A percentile compares a stretch with the other conserved stretches of the same genome.
These are phyloP conservation scores for Stenolophus ochropezus DNA, from an alignment of 2,888 invertebrate species.

Conservation along the genomic window DNA sequence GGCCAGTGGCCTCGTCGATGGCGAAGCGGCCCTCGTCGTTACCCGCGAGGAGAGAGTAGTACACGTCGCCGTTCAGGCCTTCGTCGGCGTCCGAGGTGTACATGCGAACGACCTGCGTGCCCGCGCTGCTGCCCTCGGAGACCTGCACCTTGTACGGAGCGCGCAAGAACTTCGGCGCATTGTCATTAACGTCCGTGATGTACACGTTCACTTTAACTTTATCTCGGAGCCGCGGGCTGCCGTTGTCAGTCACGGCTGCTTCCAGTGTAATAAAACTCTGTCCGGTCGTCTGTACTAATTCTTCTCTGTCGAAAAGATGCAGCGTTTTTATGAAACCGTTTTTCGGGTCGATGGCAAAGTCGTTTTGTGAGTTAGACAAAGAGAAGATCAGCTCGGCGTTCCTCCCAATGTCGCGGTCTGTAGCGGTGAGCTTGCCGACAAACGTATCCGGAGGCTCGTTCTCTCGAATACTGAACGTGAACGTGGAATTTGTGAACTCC, in stretches of 20 bases:
- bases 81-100: slow-evolving; percentile 92
- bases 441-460: slow-evolving; percentile 92
- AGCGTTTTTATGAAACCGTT: slow-evolving; percentile 93
- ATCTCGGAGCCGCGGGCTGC: slow-evolving; percentile 83
- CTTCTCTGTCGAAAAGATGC: slow-evolving; percentile 92
- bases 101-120: slow-evolving; percentile 89
- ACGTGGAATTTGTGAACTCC: slow-evolving; percentile 91
- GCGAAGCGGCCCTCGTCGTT: slow-evolving; percentile 86
- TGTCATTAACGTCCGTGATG: slow-evolving; percentile 94
- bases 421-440: slow-evolving; percentile 92
- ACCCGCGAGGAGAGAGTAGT: slow-evolving; percentile 88
- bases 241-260: slow-evolving; percentile 91
- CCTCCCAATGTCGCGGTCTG: slow-evolving; percentile 91
- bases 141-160: slow-evolving; percentile 92
- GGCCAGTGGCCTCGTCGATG: slow-evolving; percentile 93
- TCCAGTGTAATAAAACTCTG: slow-evolving; percentile 89
- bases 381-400: slow-evolving; percentile 94
- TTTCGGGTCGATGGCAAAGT: slow-evolving; percentile 91
- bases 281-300: slow-evolving; percentile 84
- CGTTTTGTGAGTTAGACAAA: slow-evolving; percentile 82
- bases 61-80: slow-evolving; percentile 91
- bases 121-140: slow-evolving; percentile 88
- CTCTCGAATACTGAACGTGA: slow-evolving; percentile 91
- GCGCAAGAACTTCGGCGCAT: slow-evolving; percentile 88
- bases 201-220: slow-evolving; percentile 91